Conservation (phyloP, 2,113 vertebrate species). For the Morone saxatilis region DNA sequence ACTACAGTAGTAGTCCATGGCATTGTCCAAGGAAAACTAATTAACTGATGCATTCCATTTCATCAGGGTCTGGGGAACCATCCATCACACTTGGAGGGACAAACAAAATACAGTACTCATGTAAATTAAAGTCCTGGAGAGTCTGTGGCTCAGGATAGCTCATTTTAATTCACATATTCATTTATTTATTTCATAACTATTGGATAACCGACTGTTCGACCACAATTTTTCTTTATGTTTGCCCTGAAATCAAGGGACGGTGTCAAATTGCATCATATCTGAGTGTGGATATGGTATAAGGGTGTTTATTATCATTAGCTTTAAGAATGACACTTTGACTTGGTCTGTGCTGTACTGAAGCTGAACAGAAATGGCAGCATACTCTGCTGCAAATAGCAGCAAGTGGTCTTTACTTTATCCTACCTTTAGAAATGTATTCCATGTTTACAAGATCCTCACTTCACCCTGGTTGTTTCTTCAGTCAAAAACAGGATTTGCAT, state of each 20-base stretch:
- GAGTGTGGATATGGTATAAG: neutral
- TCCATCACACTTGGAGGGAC: slow-evolving; percentile 76
- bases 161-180: slow-evolving; percentile 72
- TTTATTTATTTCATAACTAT: slow-evolving; percentile 67
- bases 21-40: slow-evolving; percentile 81
- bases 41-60: slow-evolving; percentile 85
- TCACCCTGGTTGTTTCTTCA: slow-evolving; percentile 47
- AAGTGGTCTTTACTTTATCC: neutral
- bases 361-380: neutral
- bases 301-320: slow-evolving; percentile 18
- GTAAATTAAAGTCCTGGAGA: slow-evolving; percentile 78
- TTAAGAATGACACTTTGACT: neutral
- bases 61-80: slow-evolving; percentile 78
- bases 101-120: slow-evolving; percentile 82
- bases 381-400: neutral
- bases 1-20: slow-evolving; percentile 33
- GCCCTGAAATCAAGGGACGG: neutral
- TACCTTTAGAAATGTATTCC: slow-evolving; percentile 26
- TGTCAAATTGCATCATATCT: slow-evolving; percentile 13
- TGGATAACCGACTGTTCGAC: slow-evolving; percentile 18
- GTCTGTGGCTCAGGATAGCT: slow-evolving; percentile 66
- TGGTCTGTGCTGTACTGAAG: neutral
- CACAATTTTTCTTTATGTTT: slow-evolving; percentile 26
- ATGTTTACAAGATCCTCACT: slow-evolving; percentile 44
- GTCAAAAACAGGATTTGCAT: slow-evolving; percentile 69